Conservation (phyloP, 1,140 invertebrate species). For the Apis laboriosa region DNA sequence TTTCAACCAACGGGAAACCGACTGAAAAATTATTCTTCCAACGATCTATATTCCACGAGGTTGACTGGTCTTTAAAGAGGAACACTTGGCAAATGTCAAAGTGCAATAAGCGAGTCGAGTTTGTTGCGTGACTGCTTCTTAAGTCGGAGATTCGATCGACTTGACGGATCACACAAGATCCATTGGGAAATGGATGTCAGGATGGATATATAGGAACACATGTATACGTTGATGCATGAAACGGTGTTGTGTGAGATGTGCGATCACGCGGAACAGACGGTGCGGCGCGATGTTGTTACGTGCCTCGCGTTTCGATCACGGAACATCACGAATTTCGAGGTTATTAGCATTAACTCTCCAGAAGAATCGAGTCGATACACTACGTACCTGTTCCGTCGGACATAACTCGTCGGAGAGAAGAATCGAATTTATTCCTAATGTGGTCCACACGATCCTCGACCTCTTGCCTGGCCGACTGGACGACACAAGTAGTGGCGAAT, state of each 20-base stretch:
- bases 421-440: slow-evolving; percentile 16
- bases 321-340: slow-evolving; percentile 14
- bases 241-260: background rate
- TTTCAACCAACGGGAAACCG: background rate
- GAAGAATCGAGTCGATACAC: background rate
- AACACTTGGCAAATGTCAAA: slow-evolving; percentile 61
- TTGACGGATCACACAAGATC: slow-evolving; percentile 53
- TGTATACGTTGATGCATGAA: background rate
- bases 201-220: slow-evolving; percentile 17
- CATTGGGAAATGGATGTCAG: slow-evolving; percentile 40
- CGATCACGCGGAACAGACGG: slow-evolving; percentile 32
- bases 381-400: slow-evolving; percentile 77
- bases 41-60: background rate
- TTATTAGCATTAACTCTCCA: slow-evolving; percentile 9
- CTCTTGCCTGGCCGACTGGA: slow-evolving; percentile 61
- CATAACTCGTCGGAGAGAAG: slow-evolving; percentile 68
- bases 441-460: slow-evolving; percentile 59
- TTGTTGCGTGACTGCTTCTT: slow-evolving; percentile 59
- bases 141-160: slow-evolving; percentile 47
- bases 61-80: background rate
- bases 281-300: slow-evolving; percentile 25
- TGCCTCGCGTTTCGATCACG: slow-evolving; percentile 51
- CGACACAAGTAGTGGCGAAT: slow-evolving; percentile 70
- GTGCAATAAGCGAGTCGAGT: slow-evolving; percentile 45
- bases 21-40: background rate